Percentiles rank a stretch among this genome's conserved stretches.
Evolutionary conservation across 1,140 invertebrate species (phyloP).

Genomic region (Dinoponera quadriceps): DNA sequence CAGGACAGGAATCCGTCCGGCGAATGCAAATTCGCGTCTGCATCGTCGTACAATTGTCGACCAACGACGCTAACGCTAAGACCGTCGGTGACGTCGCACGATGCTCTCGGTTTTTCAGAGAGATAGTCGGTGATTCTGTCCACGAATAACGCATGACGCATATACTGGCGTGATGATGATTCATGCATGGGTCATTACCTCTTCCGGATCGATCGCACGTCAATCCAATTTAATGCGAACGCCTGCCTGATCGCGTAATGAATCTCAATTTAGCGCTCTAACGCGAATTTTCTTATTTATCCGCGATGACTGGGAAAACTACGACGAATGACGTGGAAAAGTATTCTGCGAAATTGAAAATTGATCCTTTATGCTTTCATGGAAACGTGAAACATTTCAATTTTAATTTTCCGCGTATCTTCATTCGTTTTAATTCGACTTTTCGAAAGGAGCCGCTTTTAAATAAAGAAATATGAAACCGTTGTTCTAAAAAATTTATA

Average conservation of each 20-base stretch:
- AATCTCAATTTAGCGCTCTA: neutral
- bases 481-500: neutral
- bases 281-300: neutral
- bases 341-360: neutral
- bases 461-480: neutral
- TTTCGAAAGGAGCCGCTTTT: neutral
- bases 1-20: neutral
- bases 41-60: slow-evolving; percentile 20
- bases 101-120: slow-evolving; percentile 1
- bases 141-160: slow-evolving; percentile 34
- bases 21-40: slow-evolving; percentile 19
- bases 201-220: neutral
- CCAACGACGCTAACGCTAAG: neutral
- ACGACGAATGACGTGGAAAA: neutral
- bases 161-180: slow-evolving; percentile 1
- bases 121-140: neutral
- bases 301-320: neutral
- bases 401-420: neutral
- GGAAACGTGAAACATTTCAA: neutral
- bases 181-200: slow-evolving; percentile 28
- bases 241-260: slow-evolving; percentile 8
- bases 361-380: too few species aligned
- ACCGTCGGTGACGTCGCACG: slow-evolving; percentile 10
- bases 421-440: neutral
- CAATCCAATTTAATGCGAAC: slow-evolving; percentile 7